Conservation (phyloP, 2,888 invertebrate species). For the Omphaloscelis lunosa region DNA sequence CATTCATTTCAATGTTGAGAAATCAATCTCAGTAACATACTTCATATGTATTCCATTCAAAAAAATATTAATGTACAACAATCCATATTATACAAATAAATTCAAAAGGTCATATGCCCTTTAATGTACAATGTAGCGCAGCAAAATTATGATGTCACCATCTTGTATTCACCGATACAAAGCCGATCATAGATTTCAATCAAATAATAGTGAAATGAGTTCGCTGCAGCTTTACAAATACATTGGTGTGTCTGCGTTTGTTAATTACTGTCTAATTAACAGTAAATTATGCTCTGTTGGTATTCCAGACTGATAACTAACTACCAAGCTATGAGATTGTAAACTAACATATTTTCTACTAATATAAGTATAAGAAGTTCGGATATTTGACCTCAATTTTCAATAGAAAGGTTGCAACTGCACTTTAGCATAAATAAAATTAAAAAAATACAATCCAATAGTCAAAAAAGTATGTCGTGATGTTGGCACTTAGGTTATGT, state of each 20-base stretch:
- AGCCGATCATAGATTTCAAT: conserved; percentile 23
- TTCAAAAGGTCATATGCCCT: conserved; percentile 23
- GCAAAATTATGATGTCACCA: conserved; percentile 54
- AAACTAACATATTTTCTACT: not conserved
- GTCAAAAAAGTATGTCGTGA: conserved; percentile 77
- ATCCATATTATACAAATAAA: conserved; percentile 2
- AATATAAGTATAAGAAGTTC: conserved; percentile 20
- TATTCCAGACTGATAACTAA: conserved; percentile 26
- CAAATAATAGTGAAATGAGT: conserved; percentile 20
- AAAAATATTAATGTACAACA: conserved; percentile 18
- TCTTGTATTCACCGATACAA: conserved; percentile 14
- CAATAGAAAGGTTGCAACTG: conserved; percentile 27
- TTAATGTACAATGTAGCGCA: not conserved
- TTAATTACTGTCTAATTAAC: conserved; percentile 46
- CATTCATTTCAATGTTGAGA: not conserved
- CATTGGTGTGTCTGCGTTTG: conserved; percentile 25
- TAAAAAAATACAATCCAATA: conserved; percentile 62
- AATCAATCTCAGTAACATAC: not conserved
- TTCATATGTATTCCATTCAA: not conserved
- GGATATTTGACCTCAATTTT: conserved; percentile 48
- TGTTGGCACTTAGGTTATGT: conserved; percentile 82
- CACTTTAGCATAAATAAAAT: conserved; percentile 50
- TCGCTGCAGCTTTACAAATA: conserved; percentile 50
- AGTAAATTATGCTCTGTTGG: conserved; percentile 32
- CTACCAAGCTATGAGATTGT: conserved; percentile 3